Conservation (phyloP, 2,888 invertebrate genomes). For the Trachelus stipa region DNA sequence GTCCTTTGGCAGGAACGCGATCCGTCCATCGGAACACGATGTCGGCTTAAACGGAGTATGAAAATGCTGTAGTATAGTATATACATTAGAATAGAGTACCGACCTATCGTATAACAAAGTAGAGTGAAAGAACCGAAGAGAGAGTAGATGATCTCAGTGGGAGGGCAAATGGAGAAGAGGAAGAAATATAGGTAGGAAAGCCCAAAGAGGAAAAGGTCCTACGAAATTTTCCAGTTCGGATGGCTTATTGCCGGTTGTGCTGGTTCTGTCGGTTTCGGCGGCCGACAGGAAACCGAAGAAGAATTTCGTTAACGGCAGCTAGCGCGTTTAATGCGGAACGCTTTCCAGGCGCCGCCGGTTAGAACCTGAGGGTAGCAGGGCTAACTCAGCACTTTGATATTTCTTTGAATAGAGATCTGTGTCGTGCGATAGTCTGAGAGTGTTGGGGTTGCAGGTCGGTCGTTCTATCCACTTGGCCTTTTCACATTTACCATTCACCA, state of each 20-base stretch:
- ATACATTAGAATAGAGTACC: not conserved
- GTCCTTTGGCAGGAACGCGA: not conserved
- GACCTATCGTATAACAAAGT: not conserved
- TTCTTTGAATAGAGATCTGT: constrained; percentile 62
- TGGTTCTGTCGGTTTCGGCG: not conserved
- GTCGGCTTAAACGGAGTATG: not conserved
- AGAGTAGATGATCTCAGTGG: not conserved
- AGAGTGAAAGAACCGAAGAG: not conserved
- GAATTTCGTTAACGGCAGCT: constrained; percentile 42
- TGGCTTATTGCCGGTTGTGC: not conserved
- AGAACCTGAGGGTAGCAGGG: constrained; percentile 33
- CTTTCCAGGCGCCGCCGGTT: not conserved
- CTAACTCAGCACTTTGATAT: constrained; percentile 57
- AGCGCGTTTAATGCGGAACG: constrained; percentile 36
- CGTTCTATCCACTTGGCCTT: not conserved
- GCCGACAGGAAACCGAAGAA: constrained; percentile 10
- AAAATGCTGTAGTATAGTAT: not conserved
- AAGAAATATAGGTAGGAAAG: constrained; percentile 13
- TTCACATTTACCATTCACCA: not conserved
- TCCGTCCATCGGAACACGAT: not conserved
- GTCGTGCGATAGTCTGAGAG: constrained; percentile 52
- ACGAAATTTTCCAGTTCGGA: constrained; percentile 19
- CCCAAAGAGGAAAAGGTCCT: constrained; percentile 13
- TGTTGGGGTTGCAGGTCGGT: constrained; percentile 17
- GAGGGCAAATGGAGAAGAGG: not conserved